Evolutionary conservation across 2,113 vertebrate genomes (phyloP), one percentile per base, ranked within the genome.

Genomic region (Saguinus imperator): DNA sequence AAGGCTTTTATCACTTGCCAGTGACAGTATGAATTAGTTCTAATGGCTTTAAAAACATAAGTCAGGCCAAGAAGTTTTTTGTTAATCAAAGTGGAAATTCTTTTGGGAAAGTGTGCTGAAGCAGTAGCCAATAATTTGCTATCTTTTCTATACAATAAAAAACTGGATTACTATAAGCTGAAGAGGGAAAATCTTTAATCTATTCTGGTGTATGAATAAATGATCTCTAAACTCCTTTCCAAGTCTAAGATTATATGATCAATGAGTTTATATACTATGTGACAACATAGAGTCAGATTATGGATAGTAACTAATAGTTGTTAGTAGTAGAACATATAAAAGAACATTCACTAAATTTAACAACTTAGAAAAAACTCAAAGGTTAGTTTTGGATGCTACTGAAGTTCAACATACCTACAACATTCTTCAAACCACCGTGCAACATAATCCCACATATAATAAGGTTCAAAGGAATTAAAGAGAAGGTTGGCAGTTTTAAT

Each of bases 371-470:
- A 64, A 14, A 32, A 61, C 58, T 21, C 12, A 85, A 93, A 94
- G 3, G 12, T 32, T 84, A 48, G 20, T 58, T 96, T 79, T 91
- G 55, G n/a, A 91, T 93, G 11, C n/a, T 90, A 93, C 27, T 83
- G 66, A 96, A 93, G 64, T 95, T 95, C 45, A 81, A 98, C 98
- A 70, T 97, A 99, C 99, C 99, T 99, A 99, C 99, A 99, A 98
- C 99, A 99, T 96, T 99, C 99, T 98, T 99, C 99, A 98, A 99
- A 99, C 99, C 99, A 99, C 86, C 99, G 99, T 91, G 99, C 99
- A 95, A 99, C 99, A 61, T 99, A 99, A 98, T 99, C 99, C 99
- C 99, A 99, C 99, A 99, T 99, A 98, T 99, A 99, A 98, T 99
- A 99, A 66, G 99, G 99, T 98, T 99, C 99, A 98, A 99, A 99